phyloP scores from a whole-genome alignment of 2,888 invertebrate species.

The Tenthredo mesomela region DNA sequence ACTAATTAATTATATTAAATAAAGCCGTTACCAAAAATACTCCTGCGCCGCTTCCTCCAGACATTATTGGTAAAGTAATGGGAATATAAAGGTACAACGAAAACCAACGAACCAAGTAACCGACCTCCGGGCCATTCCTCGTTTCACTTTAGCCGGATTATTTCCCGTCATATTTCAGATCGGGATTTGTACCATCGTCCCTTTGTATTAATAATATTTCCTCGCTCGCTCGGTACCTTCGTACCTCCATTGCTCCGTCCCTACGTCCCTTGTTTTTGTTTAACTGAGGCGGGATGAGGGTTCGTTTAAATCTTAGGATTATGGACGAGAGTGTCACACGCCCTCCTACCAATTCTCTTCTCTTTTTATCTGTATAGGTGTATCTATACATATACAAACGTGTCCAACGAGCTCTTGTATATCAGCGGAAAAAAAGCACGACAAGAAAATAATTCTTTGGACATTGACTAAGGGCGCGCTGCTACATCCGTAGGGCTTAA shows the following conservation, averaged over 20 bases:
- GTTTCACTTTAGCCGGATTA: slow-evolving; percentile 73
- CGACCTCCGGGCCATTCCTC: slow-evolving; percentile 57
- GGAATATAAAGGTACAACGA: slow-evolving; percentile 46
- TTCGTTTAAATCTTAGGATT: slow-evolving; percentile 72
- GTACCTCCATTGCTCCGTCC: slow-evolving; percentile 55
- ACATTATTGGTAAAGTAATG: slow-evolving; percentile 45
- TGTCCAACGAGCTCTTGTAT: slow-evolving; percentile 24
- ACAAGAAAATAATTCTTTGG: slow-evolving; percentile 50
- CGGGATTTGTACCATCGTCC: slow-evolving; percentile 73
- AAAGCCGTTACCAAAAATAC: slow-evolving; percentile 20
- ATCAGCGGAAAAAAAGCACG: slow-evolving; percentile 14
- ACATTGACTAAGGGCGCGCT: slow-evolving; percentile 46
- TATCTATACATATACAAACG: slow-evolving; percentile 21
- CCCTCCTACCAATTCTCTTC: slow-evolving; percentile 35
- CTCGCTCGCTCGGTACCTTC: slow-evolving; percentile 58
- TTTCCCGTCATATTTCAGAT: slow-evolving; percentile 75
- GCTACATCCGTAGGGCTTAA: slow-evolving; percentile 32
- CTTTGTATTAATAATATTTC: slow-evolving; percentile 73
- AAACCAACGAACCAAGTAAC: slow-evolving; percentile 50
- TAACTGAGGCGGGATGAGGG: slow-evolving; percentile 66
- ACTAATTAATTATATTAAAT: slow-evolving; percentile 30
- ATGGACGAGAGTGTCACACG: slow-evolving; percentile 62
- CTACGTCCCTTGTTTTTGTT: slow-evolving; percentile 69
- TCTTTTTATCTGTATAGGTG: slow-evolving; percentile 35
- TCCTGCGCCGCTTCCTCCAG: not conserved